Evolutionary conservation across 2,888 invertebrate species (phyloP), one percentile per base, ranked within the genome.

Genomic region (Sycophila texana): DNA sequence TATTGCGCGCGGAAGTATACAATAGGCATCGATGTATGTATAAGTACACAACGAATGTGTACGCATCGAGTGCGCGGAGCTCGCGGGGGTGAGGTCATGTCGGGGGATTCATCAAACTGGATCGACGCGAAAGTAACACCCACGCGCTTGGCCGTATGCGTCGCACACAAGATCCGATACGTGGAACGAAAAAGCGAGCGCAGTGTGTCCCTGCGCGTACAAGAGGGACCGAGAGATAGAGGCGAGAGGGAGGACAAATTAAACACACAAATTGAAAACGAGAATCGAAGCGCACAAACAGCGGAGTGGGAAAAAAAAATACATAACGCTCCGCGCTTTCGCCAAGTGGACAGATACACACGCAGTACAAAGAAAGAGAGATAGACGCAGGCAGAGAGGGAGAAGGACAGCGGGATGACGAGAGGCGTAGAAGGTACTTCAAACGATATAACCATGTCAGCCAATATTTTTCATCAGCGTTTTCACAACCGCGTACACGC

Each of bases 381-480:
- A 30, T 2, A 39, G 39, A 2, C 53, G n/a, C 20, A 51, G 66
- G 0, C 30, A 2, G 22, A 39, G 26, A 67, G 22, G 55, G 16
- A 18, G 55, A 16, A 16, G 10, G n/a, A 14, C 14, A 66, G 66
- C 18, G 18, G 51, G 51, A 72, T 0, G 51, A 4, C 26, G 49
- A 61, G 51, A 72, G 12, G 22, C 13, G 26, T n/a, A 47, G 51
- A 57, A 53, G 63, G 55, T 26, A 47, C 55, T 76, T 70, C 18
- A 18, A 55, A 70, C 61, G 63, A 70, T 76, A 39, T 39, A 70
- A 76, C 67, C 26, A 14, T 57, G 61, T 78, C 72, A 55, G 18
- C 53, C 55, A 63, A 53, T 65, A 71, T 79, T 74, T 79, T 74
- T 74, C 76, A 74, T 74, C 79, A 65, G 53, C 63, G 63, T 66